These are phyloP conservation scores for Mycetomoellerius zeteki DNA, from an alignment of 1,140 invertebrate genomes.

Conservation along the genomic window DNA sequence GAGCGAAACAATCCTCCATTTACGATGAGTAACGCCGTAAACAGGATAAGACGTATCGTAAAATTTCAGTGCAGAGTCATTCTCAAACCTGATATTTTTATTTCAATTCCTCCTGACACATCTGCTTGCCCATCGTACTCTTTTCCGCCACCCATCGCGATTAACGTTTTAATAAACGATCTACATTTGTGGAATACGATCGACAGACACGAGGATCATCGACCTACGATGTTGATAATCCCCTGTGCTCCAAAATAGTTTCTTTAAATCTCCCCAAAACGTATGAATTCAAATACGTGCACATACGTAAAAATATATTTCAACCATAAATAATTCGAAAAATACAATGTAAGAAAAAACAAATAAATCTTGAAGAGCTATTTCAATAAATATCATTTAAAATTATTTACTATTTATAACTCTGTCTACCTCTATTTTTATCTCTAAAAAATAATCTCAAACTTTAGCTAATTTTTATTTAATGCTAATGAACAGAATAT, in stretches of 20 bases:
- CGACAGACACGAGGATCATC: neutral
- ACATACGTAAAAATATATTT: neutral
- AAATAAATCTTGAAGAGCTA: neutral
- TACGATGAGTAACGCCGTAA: slow-evolving; percentile 50
- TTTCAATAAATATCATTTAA: neutral
- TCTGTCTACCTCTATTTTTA: neutral
- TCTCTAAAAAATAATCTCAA: neutral
- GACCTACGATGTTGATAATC: neutral
- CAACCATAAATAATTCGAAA: neutral
- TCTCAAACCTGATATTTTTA: slow-evolving; percentile 60
- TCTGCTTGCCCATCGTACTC: slow-evolving; percentile 25
- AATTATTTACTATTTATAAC: neutral
- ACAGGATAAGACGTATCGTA: slow-evolving; percentile 40
- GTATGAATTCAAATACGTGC: neutral
- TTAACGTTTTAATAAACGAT: slow-evolving; percentile 50
- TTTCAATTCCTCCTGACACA: slow-evolving; percentile 35
- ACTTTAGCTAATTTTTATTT: neutral
- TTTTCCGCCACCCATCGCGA: slow-evolving; percentile 50
- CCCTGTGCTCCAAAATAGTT: neutral
- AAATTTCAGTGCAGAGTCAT: slow-evolving; percentile 49
- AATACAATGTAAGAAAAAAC: neutral
- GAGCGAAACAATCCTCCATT: slow-evolving; percentile 38
- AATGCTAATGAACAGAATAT: neutral
- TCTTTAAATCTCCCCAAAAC: neutral
- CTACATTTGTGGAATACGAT: slow-evolving; percentile 30